A percentile compares a stretch with the other conserved stretches of the same genome.
Conservation (phyloP, 2,888 invertebrate species). For the Loripinus fragilis region DNA sequence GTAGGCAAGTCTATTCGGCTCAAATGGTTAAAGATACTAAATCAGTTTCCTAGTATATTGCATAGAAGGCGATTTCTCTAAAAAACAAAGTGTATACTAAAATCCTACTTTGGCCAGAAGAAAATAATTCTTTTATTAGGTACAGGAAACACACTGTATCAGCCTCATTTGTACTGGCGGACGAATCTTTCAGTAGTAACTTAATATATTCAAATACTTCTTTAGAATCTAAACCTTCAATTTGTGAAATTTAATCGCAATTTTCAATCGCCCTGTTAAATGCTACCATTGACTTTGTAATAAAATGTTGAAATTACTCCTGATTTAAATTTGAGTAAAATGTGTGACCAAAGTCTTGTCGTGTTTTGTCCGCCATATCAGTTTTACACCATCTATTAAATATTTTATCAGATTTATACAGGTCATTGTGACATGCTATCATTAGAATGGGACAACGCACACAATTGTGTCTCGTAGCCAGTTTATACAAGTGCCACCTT, state of each 20-base stretch:
- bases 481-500: slow-evolving; percentile 9
- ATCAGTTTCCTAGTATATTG: too few relatives aligned
- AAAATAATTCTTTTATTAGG: too few relatives aligned
- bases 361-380: not conserved
- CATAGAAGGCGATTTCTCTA: too few relatives aligned
- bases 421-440: slow-evolving; percentile 15
- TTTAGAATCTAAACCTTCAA: not conserved
- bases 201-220: too few relatives aligned
- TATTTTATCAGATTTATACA: slow-evolving; percentile 13
- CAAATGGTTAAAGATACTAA: too few relatives aligned
- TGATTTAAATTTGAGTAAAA: slow-evolving; percentile 16
- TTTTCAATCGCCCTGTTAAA: not conserved
- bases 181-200: too few relatives aligned
- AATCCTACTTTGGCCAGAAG: too few relatives aligned
- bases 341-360: slow-evolving; percentile 14
- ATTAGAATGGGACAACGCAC: not conserved
- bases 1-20: too few relatives aligned
- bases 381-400: slow-evolving; percentile 2
- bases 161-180: too few relatives aligned
- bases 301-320: not conserved
- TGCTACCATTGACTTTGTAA: not conserved
- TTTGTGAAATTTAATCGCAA: not conserved
- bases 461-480: not conserved
- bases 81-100: too few relatives aligned
- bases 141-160: too few relatives aligned